phyloP scores from a whole-genome alignment of 2,888 invertebrate species.

The Thymelicus sylvestris region DNA sequence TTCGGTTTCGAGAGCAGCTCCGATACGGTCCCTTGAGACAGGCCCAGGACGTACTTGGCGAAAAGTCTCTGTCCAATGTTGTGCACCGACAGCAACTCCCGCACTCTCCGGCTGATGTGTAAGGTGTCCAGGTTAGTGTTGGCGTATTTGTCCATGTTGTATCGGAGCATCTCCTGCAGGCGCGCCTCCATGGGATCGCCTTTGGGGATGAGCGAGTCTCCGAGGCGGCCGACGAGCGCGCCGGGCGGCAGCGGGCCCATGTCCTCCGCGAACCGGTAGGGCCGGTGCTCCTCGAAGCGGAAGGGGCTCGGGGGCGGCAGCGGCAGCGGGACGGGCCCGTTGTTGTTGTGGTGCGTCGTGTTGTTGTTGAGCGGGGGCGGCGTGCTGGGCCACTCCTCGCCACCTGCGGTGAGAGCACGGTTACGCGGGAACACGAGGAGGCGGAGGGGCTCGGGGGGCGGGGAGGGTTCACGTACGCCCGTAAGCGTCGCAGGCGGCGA shows the following conservation, averaged over 20 bases:
- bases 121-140: conserved; percentile 97
- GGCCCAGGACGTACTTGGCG: conserved; percentile 98
- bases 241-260: conserved; percentile 90
- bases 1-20: conserved; percentile 99
- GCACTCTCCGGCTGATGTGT: conserved; percentile 95
- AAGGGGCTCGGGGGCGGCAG: conserved; percentile 87
- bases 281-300: conserved; percentile 92
- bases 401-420: conserved; percentile 81
- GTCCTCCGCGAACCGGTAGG: conserved; percentile 94
- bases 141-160: conserved; percentile 98
- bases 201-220: conserved; percentile 96
- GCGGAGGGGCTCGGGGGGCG: conserved; percentile 79
- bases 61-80: conserved; percentile 99
- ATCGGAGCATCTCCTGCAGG: conserved; percentile 96
- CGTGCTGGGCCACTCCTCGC: conserved; percentile 79
- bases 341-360: conserved; percentile 84
- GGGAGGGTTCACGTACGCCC: conserved; percentile 62
- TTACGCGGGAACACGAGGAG: conserved; percentile 91
- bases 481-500: conserved; percentile 59
- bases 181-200: conserved; percentile 97
- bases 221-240: conserved; percentile 92
- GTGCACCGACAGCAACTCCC: conserved; percentile 97
- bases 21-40: conserved; percentile 98
- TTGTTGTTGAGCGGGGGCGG: conserved; percentile 83
- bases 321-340: conserved; percentile 76